Evolutionary conservation across 1,140 invertebrate genomes (phyloP).

Genomic region (Aphelenchoides besseyi): DNA sequence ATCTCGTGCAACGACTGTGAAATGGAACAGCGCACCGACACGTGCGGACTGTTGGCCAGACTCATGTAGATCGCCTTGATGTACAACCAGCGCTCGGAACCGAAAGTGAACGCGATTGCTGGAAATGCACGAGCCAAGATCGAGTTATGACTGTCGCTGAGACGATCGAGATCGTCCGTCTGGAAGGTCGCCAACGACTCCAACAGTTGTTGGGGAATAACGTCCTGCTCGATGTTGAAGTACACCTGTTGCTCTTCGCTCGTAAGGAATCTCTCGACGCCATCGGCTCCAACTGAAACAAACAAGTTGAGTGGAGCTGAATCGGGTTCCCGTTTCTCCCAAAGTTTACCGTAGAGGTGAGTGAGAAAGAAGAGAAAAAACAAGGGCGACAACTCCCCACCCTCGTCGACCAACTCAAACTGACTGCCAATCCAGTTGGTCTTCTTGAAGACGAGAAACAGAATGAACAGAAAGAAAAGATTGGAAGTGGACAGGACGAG

Average conservation of each 20-base stretch:
- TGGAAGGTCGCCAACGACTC: not conserved
- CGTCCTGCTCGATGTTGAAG: not conserved
- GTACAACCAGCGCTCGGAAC: constrained; percentile 14
- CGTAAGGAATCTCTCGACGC: not conserved
- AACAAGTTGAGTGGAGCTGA: not conserved
- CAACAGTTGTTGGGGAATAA: constrained; percentile 5
- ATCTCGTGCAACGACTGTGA: constrained; percentile 18
- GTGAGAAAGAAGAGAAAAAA: not conserved
- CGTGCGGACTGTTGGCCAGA: constrained; percentile 7
- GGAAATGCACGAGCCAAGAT: constrained; percentile 21
- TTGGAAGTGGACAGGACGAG: not conserved
- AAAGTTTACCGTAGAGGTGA: not conserved
- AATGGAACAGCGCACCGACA: constrained; percentile 7
- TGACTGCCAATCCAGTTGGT: not conserved
- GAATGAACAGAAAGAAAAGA: not conserved
- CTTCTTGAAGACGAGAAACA: not conserved
- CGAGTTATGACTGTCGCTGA: constrained; percentile 8
- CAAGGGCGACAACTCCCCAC: not conserved
- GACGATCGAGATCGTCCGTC: not conserved
- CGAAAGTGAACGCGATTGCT: constrained; percentile 23
- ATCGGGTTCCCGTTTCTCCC: not conserved
- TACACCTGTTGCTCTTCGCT: not conserved
- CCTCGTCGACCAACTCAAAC: not conserved
- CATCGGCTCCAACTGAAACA: not conserved
- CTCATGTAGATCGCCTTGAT: constrained; percentile 26